These are phyloP conservation scores for Prochilodus magdalenae DNA, from an alignment of 2,113 vertebrate species.

Conservation along the genomic window DNA sequence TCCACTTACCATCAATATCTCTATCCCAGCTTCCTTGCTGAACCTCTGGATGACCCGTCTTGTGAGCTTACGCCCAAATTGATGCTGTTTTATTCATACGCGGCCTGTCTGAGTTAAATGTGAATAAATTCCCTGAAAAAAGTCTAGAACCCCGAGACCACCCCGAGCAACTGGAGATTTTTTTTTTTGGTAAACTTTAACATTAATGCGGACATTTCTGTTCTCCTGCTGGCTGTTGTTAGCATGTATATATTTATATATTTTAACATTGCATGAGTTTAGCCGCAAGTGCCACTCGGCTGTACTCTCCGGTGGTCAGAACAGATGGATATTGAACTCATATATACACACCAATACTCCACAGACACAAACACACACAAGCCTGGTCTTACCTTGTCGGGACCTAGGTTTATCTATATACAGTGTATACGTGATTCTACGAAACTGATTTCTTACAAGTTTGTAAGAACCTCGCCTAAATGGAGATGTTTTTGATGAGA, in stretches of 20 bases:
- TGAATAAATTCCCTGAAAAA: neutral
- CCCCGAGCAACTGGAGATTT: neutral
- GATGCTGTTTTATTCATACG: neutral
- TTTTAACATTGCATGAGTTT: slow-evolving; percentile 26
- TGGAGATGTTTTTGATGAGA: no score
- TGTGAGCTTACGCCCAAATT: neutral
- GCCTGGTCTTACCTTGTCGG: no score
- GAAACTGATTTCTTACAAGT: no score
- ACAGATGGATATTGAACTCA: slow-evolving; percentile 14
- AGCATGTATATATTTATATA: slow-evolving; percentile 7
- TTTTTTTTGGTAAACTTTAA: neutral
- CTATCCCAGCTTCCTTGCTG: neutral
- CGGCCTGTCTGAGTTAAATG: neutral
- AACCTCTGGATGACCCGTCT: neutral
- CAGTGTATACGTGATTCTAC: neutral
- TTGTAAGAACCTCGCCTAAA: no score
- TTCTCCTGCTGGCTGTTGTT: neutral
- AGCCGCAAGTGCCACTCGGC: neutral
- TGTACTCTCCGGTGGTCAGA: slow-evolving; percentile 18
- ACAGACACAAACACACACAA: no score
- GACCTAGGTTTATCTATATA: neutral
- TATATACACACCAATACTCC: neutral
- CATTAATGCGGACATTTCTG: neutral
- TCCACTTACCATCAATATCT: neutral
- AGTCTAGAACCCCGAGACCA: neutral